Conservation (phyloP, 2,113 vertebrate species). For the Rana temporaria region DNA sequence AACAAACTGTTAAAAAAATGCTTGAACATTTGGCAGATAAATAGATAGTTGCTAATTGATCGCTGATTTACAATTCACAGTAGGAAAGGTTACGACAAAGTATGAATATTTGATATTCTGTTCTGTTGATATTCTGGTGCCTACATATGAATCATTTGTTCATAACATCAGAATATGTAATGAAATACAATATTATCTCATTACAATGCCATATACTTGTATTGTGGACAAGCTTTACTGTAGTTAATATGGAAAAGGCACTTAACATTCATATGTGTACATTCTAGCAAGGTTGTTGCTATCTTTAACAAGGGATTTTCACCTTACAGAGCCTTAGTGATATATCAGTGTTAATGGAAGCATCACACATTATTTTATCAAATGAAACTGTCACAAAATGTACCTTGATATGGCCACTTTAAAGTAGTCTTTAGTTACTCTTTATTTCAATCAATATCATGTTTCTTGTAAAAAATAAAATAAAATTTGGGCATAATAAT, state of each 20-base stretch:
- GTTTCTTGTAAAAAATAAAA: too few relatives aligned
- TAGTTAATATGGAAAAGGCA: conserved; percentile 17
- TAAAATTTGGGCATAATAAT: too few relatives aligned
- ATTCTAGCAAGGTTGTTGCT: conserved; percentile 35
- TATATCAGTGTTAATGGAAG: conserved; percentile 11
- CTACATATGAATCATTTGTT: background rate
- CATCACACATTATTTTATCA: conserved; percentile 38
- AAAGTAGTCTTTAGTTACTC: background rate
- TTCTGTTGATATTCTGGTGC: background rate
- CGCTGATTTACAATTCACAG: background rate
- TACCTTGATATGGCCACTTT: background rate
- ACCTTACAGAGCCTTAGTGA: conserved; percentile 6
- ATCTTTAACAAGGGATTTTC: conserved; percentile 23
- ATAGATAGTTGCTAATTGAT: background rate
- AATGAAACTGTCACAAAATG: conserved; percentile 17
- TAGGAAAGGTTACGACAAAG: background rate
- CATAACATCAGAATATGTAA: background rate
- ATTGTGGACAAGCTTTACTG: background rate
- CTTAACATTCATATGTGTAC: conserved; percentile 31
- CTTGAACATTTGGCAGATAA: too few relatives aligned
- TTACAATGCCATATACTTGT: conserved; percentile 3
- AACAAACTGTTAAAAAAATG: too few relatives aligned
- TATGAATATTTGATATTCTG: background rate
- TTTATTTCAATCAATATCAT: background rate
- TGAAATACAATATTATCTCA: conserved; percentile 1